Conservation (phyloP, 2,888 invertebrate species). For the Tetragonula carbonaria region DNA sequence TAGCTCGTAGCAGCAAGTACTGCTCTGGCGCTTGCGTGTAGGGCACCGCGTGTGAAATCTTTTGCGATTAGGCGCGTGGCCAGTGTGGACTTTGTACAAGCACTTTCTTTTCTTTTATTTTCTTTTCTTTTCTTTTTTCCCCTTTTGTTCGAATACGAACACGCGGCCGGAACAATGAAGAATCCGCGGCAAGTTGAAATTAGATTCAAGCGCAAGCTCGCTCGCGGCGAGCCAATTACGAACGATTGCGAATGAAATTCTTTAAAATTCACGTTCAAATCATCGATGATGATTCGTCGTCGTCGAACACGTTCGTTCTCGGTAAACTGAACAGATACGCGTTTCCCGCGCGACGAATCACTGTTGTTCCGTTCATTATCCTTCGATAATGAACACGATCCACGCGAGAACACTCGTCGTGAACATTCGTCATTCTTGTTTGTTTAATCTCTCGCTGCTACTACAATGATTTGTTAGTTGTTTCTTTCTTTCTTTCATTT, state of each 20-base stretch:
- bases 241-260: not conserved
- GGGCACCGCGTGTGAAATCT: slow-evolving; percentile 43
- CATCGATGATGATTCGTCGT: not conserved
- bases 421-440: not conserved
- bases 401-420: not conserved
- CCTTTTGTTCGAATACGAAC: not conserved
- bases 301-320: not conserved
- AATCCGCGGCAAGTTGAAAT: not conserved
- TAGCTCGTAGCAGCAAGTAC: slow-evolving; percentile 41
- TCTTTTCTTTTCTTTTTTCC: not conserved
- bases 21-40: slow-evolving; percentile 64
- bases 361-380: not conserved
- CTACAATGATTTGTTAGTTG: not conserved
- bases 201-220: not conserved
- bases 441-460: not conserved
- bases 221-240: not conserved
- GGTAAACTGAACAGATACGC: not conserved
- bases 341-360: not conserved
- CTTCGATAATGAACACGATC: slow-evolving; percentile 1
- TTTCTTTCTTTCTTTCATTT: too few relatives aligned
- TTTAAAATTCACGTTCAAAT: not conserved
- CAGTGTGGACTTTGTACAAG: slow-evolving; percentile 62
- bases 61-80: slow-evolving; percentile 43
- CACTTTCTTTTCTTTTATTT: not conserved
- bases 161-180: not conserved